phyloP scores from a whole-genome alignment of 2,797 vertebrate species.

The Pantherophis alleghaniensis region DNA sequence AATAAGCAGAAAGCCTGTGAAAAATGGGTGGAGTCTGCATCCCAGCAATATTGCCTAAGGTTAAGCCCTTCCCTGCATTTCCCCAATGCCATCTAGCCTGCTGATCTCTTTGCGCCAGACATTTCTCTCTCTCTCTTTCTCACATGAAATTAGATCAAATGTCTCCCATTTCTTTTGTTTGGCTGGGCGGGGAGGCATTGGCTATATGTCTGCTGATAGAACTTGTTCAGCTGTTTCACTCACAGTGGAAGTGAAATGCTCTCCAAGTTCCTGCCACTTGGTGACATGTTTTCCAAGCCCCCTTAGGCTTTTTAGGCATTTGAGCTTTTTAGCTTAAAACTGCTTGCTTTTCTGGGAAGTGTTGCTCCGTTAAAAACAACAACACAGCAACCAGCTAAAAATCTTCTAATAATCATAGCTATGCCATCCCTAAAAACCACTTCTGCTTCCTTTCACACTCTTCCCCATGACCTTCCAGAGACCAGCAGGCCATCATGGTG shows the following conservation, averaged over 20 bases:
- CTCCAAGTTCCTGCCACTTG: not conserved
- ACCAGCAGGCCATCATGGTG: slow-evolving; percentile 37
- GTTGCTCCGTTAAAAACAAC: slow-evolving; percentile 1
- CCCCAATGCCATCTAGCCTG: not conserved
- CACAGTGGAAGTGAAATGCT: not conserved
- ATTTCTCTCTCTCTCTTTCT: not conserved
- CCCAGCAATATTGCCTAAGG: not conserved
- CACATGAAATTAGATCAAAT: not conserved
- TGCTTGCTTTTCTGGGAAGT: rapidly evolving
- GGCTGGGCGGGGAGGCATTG: not conserved
- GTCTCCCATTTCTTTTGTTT: not conserved
- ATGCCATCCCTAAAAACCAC: not conserved
- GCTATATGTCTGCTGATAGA: not conserved
- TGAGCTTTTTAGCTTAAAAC: slow-evolving; percentile 8
- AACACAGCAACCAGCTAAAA: not conserved
- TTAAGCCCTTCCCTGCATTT: not conserved
- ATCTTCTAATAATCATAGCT: not conserved
- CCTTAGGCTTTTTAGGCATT: not conserved
- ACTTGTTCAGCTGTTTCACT: not conserved
- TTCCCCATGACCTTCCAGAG: slow-evolving; percentile 24
- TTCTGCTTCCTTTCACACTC: slow-evolving; percentile 2
- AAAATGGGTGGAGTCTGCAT: not conserved
- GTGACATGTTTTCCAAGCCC: not conserved
- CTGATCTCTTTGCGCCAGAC: not conserved
- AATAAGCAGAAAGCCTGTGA: not conserved